Conservation (phyloP, 2,113 vertebrate genomes). For the Epinephelus moara region DNA sequence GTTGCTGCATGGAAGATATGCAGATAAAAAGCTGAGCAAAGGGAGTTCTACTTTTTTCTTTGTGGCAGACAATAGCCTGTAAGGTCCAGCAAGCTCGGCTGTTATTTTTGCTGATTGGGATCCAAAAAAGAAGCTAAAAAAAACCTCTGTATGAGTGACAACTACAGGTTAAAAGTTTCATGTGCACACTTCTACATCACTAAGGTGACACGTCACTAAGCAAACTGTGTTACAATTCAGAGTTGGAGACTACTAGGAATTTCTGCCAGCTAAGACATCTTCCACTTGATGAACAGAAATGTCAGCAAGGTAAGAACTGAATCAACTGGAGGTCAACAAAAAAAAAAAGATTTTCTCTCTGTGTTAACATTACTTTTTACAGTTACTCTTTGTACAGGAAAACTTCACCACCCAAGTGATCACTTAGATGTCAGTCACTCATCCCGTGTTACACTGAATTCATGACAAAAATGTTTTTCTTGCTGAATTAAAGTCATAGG, state of each 20-base stretch:
- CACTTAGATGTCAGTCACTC: too few relatives aligned
- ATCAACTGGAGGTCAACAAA: not conserved
- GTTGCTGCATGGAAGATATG: not conserved
- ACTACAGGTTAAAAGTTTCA: not conserved
- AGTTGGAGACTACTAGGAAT: not conserved
- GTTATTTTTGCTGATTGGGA: not conserved
- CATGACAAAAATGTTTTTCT: too few relatives aligned
- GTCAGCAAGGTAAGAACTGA: not conserved
- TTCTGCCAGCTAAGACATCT: not conserved
- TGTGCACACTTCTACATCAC: not conserved
- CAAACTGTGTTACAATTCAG: not conserved
- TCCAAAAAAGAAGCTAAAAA: not conserved
- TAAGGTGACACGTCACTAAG: not conserved
- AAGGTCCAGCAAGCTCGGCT: not conserved
- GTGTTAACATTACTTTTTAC: slow-evolving; percentile 5
- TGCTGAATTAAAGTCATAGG: too few relatives aligned
- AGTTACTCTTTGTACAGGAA: not conserved
- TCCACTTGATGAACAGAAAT: not conserved
- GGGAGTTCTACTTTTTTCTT: slow-evolving; percentile 5
- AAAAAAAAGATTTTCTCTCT: not conserved
- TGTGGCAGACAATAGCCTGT: not conserved
- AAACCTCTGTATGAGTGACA: not conserved
- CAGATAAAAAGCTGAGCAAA: slow-evolving; percentile 31
- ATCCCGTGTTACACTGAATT: too few relatives aligned
- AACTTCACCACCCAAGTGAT: too few relatives aligned